Evolutionary conservation across 2,888 invertebrate genomes (phyloP), one percentile per base, ranked within the genome.

Genomic region (Heteromurus nitidus): DNA sequence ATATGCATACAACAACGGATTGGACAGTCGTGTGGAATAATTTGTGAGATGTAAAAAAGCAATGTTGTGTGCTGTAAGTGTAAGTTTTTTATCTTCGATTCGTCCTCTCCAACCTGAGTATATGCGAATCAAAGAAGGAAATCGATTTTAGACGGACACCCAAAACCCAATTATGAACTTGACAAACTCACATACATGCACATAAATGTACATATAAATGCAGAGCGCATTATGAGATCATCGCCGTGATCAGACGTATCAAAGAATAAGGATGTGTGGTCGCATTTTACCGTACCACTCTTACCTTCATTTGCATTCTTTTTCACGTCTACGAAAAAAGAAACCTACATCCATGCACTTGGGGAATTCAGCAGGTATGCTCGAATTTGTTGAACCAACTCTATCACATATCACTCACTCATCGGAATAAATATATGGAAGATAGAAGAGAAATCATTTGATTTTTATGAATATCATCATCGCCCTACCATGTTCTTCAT

Each of bases 151-250:
- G 77, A 76, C 60, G 82, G 77, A 79, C 77, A 82, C 77, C 82
- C 77, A 74, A 82, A 62, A 82, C 73, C 82, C 82, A 82, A 82
- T 82, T 82, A 82, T 82, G 77, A 76, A 73, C 74, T 79, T 74
- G 77, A 82, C 77, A 79, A 77, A 82, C 55, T 73, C 55, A 44
- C 67, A 68, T 60, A 67, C 60, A 47, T 11, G n/a, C 31, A 80
- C 69, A 74, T 68, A 74, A 58, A 82, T 60, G 60, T 36, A 58
- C 53, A 58, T 36, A 70, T 55, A 70, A 53, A 60, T 62, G 67
- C 67, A 77, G 47, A 60, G 62, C 30, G 62, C 67, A 72, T 82
- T 64, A 82, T 82, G 82, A 82, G 82, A 82, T 82, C 82, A 82
- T 82, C 82, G 74, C 82, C 82, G 73, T 69, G 82, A 79, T 82